Evolutionary conservation across 2,888 invertebrate species (phyloP).

Genomic region (Scotopteryx bipunctaria): DNA sequence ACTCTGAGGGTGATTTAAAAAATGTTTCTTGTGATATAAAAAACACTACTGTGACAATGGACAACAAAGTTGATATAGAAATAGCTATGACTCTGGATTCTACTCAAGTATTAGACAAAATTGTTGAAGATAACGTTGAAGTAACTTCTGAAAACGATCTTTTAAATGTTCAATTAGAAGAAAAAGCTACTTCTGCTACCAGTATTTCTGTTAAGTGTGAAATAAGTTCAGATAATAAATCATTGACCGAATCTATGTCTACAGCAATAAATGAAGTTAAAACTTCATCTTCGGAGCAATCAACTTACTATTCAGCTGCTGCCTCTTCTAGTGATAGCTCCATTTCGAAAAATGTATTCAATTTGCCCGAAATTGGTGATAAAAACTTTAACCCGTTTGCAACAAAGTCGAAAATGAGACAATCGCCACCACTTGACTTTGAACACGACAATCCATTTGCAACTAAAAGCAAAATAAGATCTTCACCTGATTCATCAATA

Average conservation of each 20-base stretch:
- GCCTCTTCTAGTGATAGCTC: conserved; percentile 52
- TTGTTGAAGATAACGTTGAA: conserved; percentile 2
- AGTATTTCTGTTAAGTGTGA: conserved; percentile 9
- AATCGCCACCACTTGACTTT: conserved; percentile 46
- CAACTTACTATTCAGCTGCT: conserved; percentile 52
- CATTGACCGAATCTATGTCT: conserved; percentile 16
- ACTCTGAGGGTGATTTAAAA: conserved; percentile 4
- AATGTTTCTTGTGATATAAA: conserved; percentile 1
- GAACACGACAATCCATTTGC: conserved; percentile 42
- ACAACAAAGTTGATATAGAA: conserved; percentile 7
- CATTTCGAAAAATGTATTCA: conserved; percentile 63
- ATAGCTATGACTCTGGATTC: conserved; percentile 4
- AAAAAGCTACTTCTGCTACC: not conserved
- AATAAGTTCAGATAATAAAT: conserved; percentile 18
- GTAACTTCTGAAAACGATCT: not conserved
- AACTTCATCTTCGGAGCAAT: conserved; percentile 59
- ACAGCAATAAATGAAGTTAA: conserved; percentile 38
- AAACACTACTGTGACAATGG: not conserved
- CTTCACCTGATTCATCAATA: conserved; percentile 37
- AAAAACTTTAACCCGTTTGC: conserved; percentile 65
- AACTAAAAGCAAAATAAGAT: conserved; percentile 39
- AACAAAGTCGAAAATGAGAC: conserved; percentile 60
- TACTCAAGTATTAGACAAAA: conserved; percentile 16
- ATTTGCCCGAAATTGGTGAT: conserved; percentile 70
- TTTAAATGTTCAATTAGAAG: not conserved